Conservation (phyloP, 2,113 vertebrate genomes). For the Erythrocercus mccallii region DNA sequence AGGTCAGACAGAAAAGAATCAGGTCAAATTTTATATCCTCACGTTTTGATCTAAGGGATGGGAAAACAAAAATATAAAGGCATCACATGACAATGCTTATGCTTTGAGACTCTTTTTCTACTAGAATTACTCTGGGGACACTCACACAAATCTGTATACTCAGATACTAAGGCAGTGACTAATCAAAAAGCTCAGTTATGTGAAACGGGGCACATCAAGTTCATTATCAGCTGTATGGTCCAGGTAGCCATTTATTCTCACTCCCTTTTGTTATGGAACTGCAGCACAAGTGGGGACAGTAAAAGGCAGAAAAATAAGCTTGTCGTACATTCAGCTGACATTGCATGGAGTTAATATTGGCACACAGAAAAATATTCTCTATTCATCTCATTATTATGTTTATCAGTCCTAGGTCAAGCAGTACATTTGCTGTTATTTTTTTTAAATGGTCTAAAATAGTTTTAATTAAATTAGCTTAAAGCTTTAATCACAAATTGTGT, state of each 20-base stretch:
- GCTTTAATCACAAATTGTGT: background rate
- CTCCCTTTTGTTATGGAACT: background rate
- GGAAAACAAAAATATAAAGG: conserved; percentile 12
- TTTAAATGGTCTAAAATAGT: background rate
- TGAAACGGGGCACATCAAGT: background rate
- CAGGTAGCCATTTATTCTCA: background rate
- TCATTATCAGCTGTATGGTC: background rate
- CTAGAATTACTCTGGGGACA: conserved; percentile 6
- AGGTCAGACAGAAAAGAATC: conserved; percentile 30
- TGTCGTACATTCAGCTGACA: background rate
- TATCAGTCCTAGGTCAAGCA: background rate
- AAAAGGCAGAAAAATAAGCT: background rate
- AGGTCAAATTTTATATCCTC: conserved; percentile 28
- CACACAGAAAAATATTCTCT: background rate
- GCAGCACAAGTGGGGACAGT: background rate
- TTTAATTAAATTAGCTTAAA: conserved; percentile 29
- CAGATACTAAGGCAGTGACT: background rate
- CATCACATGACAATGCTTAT: background rate
- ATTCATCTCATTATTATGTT: background rate
- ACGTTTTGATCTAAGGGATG: conserved; percentile 7
- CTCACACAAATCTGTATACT: background rate
- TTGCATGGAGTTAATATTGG: background rate
- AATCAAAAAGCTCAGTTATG: background rate
- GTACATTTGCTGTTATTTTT: background rate
- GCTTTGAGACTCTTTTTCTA: background rate